Conservation (phyloP, 2,113 vertebrate species). For the Anseranas semipalmata region DNA sequence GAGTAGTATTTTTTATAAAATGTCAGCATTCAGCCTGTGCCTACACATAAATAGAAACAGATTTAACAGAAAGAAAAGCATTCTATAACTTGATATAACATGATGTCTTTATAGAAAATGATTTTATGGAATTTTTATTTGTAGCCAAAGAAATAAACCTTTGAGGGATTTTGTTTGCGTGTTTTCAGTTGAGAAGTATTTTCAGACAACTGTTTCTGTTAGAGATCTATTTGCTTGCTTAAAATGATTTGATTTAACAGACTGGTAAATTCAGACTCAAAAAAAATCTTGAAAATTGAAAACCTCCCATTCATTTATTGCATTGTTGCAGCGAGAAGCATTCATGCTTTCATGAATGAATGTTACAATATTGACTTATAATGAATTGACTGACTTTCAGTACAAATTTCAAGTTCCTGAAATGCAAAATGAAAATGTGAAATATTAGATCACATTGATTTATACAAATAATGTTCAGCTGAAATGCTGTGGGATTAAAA, state of each 20-base stretch:
- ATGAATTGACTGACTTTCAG: neutral
- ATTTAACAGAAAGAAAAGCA: neutral
- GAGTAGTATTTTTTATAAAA: neutral
- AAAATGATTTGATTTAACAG: neutral
- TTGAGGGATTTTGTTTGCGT: neutral
- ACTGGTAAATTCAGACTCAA: neutral
- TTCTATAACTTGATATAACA: neutral
- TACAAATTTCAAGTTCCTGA: neutral
- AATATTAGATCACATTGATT: neutral
- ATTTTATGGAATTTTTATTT: neutral
- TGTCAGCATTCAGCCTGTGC: no score
- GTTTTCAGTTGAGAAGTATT: neutral
- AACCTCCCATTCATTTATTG: neutral
- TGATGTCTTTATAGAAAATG: neutral
- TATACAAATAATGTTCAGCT: neutral
- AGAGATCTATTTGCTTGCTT: neutral
- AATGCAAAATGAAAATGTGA: neutral
- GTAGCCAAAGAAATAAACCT: neutral
- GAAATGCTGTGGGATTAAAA: neutral
- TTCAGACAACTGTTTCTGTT: neutral
- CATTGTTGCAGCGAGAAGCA: neutral
- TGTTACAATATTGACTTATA: neutral
- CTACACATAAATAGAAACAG: neutral
- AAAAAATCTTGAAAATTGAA: neutral
- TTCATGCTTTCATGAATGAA: neutral